Base-by-base conservation (phyloP, 2,888 invertebrate species). In the Tillus elongatus region DNA sequence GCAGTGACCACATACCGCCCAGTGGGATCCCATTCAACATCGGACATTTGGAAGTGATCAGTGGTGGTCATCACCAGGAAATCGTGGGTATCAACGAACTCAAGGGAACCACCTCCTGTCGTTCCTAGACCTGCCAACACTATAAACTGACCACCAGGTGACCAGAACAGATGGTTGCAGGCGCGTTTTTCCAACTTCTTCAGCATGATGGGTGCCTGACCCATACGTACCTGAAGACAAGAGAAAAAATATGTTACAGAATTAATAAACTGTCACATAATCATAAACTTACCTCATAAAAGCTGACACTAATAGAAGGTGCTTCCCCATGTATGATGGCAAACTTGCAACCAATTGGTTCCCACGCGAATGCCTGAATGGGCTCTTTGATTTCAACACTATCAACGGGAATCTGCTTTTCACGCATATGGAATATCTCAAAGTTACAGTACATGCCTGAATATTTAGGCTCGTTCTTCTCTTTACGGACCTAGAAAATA, bases 11-110 rank as follows among this genome's bases (percentile, higher is more conserved):
- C 91, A 59, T 91, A 98, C 44, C 98, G 79, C 2, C 98, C 98
- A 2, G 97, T 98, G 1, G 98, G 97, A 68, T 99, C 98, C 98
- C 98, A 99, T 64, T 96, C 96, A 1, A 97, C 90, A 61, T 96
- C 92, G 0, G 93, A 91, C 62, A 82, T 81, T 64, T 78, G 71
- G 66, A 89, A 95, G 67, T 97, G 96, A 63, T 95, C 95, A 0
- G 86, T 84, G 8, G 85, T 80, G 57, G 87, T 86, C 86, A 93
- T 93, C n/a, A 91, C 78, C 3, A 91, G 82, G 64, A 93, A 95
- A 60, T 97, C 96, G 54, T 87, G 84, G 0, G 93, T 89, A 59
- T 97, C 96, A 31, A 96, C 80, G 62, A 96, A 97, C 66, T 96
- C 95, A 50, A 97, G 68, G 4, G 87, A 85, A 30, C 96, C 93